Evolutionary conservation across 2,888 invertebrate genomes (phyloP).

Genomic region (Acanthosepion lycidas): DNA sequence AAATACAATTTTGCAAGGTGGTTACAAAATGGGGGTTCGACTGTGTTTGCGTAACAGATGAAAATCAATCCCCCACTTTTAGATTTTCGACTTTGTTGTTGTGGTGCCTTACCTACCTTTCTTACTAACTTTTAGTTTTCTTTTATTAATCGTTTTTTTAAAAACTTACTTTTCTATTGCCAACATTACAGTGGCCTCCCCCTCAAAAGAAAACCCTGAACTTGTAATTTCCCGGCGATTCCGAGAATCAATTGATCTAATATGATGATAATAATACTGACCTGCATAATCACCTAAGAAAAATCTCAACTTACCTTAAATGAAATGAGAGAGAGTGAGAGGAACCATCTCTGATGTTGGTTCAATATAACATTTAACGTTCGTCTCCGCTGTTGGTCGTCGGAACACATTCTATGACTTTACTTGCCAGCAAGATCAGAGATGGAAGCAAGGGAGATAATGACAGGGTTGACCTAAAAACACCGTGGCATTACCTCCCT

Average conservation of each 20-base stretch:
- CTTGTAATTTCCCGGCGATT: no score
- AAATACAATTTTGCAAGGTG: constrained; percentile 16
- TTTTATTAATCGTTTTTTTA: neutral
- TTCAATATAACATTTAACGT: neutral
- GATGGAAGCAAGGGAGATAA: neutral
- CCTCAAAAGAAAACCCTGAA: neutral
- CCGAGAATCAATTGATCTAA: neutral
- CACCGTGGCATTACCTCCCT: neutral
- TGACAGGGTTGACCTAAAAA: neutral
- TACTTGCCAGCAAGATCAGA: neutral
- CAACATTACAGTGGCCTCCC: neutral
- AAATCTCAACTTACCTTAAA: neutral
- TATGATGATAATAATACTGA: neutral
- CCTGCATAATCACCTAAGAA: neutral
- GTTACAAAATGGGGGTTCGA: constrained; percentile 18
- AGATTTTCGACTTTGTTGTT: constrained; percentile 20
- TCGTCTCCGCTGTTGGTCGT: neutral
- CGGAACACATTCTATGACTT: constrained; percentile 20
- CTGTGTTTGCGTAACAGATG: neutral
- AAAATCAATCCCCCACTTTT: constrained; percentile 4
- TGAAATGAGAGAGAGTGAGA: neutral
- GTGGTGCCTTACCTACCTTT: neutral
- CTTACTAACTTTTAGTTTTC: neutral
- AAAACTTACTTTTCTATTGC: neutral
- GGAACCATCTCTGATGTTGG: neutral